Base-by-base conservation (phyloP, 2,797 vertebrate species). In the Microctenopoma steveboyesi region DNA sequence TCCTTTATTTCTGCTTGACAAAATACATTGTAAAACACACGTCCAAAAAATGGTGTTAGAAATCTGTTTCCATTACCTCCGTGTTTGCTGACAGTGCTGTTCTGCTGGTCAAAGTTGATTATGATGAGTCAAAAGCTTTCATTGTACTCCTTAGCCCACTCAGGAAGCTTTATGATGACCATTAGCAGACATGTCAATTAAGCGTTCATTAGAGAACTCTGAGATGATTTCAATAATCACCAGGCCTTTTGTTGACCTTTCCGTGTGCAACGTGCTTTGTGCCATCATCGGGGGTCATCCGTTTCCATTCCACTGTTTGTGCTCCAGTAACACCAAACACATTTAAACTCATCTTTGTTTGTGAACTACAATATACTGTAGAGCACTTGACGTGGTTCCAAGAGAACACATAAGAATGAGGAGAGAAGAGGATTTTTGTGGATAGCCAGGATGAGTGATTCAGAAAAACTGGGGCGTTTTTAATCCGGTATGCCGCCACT, bases 401-500 rank as follows among this genome's bases (percentile, higher is more conserved):
- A 61, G 64, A 78, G 76, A 85, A 62, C 71, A 70, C 74, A 73
- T 0, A 14, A 67, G 53, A 64, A 69, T 74, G 50, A 86, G 64
- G 64, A 60, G 52, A 47, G 65, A 45, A 63, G 68, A 53, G 79
- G 69, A 70, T 88, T 86, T 87, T 60, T n/a, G 70, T 65, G 77
- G 68, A 66, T 74, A 33, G 75, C 55, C 70, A 60, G 78, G 78
- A 86, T 88, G 87, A 87, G 72, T 67, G 78, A 86, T 83, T 91
- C 75, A 69, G 40, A 73, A 78, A 76, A 83, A 88, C 39, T 64
- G 81, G 74, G 85, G 85, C 39, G 74, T 81, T 72, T 83, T 79
- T 87, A 92, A 92, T 92, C 87, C 57, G 71, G 63, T 59, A 47
- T 90, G 88, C 88, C 76, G 61, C 86, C 82, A 86, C 85, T 90